Evolutionary conservation across 1,140 invertebrate genomes (phyloP).

Genomic region (Apis florea): DNA sequence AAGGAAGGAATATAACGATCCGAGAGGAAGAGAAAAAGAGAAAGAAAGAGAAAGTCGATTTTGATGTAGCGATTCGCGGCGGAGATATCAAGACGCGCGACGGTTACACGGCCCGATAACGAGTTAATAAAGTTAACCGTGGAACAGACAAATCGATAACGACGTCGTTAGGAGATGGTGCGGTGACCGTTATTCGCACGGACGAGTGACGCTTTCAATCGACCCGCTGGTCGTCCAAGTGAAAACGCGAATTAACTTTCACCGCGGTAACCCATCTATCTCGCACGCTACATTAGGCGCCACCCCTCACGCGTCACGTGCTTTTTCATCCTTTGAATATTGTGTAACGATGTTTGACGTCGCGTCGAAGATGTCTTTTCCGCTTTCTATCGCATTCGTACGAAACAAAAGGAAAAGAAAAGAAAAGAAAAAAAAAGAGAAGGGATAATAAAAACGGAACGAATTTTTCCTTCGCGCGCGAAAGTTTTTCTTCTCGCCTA

Average conservation of each 20-base stretch:
- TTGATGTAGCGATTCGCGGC: background rate
- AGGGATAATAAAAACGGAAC: background rate
- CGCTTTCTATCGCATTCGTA: background rate
- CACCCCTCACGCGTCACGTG: conserved; percentile 60
- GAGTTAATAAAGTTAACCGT: conserved; percentile 48
- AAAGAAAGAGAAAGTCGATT: background rate
- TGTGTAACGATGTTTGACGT: conserved; percentile 67
- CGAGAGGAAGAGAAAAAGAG: too few relatives aligned
- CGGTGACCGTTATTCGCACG: conserved; percentile 62
- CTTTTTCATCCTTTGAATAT: conserved; percentile 70
- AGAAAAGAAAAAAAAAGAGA: too few relatives aligned
- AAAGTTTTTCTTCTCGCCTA: background rate
- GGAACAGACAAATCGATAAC: conserved; percentile 61
- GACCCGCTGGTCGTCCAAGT: conserved; percentile 62
- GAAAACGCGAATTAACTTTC: conserved; percentile 71
- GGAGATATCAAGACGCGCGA: background rate
- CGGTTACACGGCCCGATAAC: background rate
- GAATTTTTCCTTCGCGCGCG: background rate
- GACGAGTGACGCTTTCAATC: conserved; percentile 64
- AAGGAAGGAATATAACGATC: background rate
- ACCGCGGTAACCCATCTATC: conserved; percentile 66
- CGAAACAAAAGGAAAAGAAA: background rate
- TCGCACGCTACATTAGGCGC: conserved; percentile 68
- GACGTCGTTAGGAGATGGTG: conserved; percentile 64
- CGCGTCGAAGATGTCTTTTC: conserved; percentile 51